Evolutionary conservation across 2,113 vertebrate species (phyloP).

Genomic region (Cyanoliseus patagonus): DNA sequence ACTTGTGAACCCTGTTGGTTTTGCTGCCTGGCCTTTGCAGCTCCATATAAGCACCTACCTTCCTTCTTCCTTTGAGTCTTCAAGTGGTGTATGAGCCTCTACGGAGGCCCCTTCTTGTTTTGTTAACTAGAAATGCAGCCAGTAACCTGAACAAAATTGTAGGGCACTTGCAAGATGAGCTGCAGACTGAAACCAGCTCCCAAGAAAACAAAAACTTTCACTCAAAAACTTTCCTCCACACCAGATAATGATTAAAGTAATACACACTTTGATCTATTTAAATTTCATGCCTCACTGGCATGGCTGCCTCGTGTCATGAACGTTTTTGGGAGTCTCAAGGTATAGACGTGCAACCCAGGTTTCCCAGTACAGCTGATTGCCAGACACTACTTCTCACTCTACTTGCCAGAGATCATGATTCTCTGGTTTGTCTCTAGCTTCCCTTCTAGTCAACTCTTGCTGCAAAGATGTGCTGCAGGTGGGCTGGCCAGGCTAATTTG

Average conservation of each 20-base stretch:
- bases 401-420: neutral
- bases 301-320: neutral
- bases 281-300: neutral
- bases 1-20: neutral
- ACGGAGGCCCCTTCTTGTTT: neutral
- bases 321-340: neutral
- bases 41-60: accelerated
- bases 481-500: neutral
- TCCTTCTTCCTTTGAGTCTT: neutral
- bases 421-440: neutral
- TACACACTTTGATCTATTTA: neutral
- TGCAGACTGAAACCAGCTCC: neutral
- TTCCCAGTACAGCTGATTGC: neutral
- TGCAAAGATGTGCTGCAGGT: neutral
- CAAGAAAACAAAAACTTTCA: neutral
- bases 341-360: neutral
- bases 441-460: neutral
- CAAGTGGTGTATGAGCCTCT: neutral
- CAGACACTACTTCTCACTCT: neutral
- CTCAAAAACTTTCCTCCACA: neutral
- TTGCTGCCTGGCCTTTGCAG: neutral
- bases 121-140: neutral
- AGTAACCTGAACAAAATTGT: neutral
- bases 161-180: neutral
- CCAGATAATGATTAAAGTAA: neutral